Base-by-base conservation (phyloP, 2,113 vertebrate species). In the Prochilodus magdalenae region DNA sequence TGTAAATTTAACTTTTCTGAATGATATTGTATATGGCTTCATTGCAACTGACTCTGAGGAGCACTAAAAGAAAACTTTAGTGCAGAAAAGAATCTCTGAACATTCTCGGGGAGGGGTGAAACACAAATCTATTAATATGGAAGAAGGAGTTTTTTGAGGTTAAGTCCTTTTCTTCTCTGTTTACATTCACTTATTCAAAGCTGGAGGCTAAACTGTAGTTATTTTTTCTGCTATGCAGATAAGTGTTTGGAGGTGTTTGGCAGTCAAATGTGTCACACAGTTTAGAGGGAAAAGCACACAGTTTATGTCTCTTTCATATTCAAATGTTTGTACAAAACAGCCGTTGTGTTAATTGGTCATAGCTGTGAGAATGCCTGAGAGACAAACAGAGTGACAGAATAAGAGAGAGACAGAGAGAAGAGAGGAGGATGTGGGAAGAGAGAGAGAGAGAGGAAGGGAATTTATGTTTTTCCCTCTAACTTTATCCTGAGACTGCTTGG, bases 291-390 rank as follows among this genome's bases (percentile, higher is more conserved):
- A 82, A 75, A 60, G n/a, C 24, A 26, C 24, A 30, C 36, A 75
- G 57, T 75, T 59, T 55, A 76, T 30, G 51, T 69, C 33, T 82
- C 63, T 75, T 82, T 82, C 73, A 82, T 76, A 76, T 76, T 82
- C 49, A 82, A 82, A 82, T 75, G 60, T 75, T 81, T 75, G 30
- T 55, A 59, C 33, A 57, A 75, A 74, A 75, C 80, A 69, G 53
- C 80, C 59, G 53, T 82, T 76, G 80, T 82, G 73, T 70, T 76
- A 82, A 82, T 82, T 82, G 80, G 62, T 76, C 55, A 76, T 82
- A 70, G 79, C 62, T 60, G 62, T 53, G 67, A 78, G 63, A 80
- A 69, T 22, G 77, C 71, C 69, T 75, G 27, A 57, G 51, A 73
- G 16, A n/a, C 67, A 29, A 33, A 65, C 4, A 16, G 70, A n/a